phyloP scores from a whole-genome alignment of 2,113 vertebrate species.

The Rhagologus leucostigma region DNA sequence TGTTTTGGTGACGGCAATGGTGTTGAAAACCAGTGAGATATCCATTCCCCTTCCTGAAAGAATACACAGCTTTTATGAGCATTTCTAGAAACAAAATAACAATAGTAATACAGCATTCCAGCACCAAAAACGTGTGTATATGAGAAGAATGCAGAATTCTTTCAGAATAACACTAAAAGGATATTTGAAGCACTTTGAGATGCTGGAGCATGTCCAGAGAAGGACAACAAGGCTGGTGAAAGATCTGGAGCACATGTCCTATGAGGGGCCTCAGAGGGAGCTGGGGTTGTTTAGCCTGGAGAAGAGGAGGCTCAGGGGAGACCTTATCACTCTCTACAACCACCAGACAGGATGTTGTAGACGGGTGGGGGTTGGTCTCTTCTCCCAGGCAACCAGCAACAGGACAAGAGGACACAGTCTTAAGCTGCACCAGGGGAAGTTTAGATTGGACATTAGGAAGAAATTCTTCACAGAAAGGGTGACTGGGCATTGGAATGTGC shows the following conservation, averaged over 20 bases:
- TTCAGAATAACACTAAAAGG: neutral
- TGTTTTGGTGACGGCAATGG: neutral
- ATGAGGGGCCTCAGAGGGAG: neutral
- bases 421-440: fast-evolving
- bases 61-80: neutral
- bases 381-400: neutral
- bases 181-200: neutral
- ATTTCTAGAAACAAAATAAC: neutral
- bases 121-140: neutral
- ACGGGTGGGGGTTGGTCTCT: fast-evolving
- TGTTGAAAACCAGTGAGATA: neutral
- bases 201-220: neutral
- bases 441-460: neutral
- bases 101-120: neutral
- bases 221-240: neutral
- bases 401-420: neutral
- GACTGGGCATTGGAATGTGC: neutral
- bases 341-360: neutral
- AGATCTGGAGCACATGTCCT: neutral
- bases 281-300: neutral
- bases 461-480: neutral
- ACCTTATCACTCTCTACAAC: neutral
- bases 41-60: neutral
- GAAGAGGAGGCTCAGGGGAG: neutral
- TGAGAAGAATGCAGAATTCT: neutral